phyloP scores from a whole-genome alignment of 2,888 invertebrate genomes.

The Epinotia bilunana region DNA sequence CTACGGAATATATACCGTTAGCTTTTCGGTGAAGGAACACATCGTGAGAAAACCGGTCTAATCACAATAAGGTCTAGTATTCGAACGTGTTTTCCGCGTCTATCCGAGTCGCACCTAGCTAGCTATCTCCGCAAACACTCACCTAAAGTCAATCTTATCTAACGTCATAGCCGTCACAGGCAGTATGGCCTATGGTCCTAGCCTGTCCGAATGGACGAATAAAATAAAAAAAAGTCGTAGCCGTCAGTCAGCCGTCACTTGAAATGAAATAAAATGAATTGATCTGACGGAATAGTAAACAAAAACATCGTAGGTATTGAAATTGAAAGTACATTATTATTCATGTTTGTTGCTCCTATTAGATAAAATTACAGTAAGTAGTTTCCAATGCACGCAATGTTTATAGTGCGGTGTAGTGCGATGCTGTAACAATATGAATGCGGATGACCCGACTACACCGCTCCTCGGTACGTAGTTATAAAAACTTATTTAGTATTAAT shows the following conservation, averaged over 20 bases:
- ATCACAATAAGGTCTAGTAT: too few relatives aligned
- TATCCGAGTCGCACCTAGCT: too few relatives aligned
- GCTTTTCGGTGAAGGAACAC: too few relatives aligned
- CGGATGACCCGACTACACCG: slow-evolving; percentile 39
- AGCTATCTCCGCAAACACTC: slow-evolving; percentile 19
- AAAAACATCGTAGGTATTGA: slow-evolving; percentile 28
- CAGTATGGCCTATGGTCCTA: too few relatives aligned
- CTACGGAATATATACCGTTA: too few relatives aligned
- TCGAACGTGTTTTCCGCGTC: too few relatives aligned
- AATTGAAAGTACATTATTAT: slow-evolving; percentile 16
- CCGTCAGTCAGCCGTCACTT: slow-evolving; percentile 7
- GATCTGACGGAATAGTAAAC: slow-evolving; percentile 13
- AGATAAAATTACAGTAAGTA: slow-evolving; percentile 22
- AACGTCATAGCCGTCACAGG: slow-evolving; percentile 28
- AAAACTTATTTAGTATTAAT: slow-evolving; percentile 11
- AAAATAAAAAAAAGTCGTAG: too few relatives aligned
- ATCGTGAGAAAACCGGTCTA: too few relatives aligned
- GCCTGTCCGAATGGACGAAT: too few relatives aligned
- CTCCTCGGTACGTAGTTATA: slow-evolving; percentile 31
- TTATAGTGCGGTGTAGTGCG: background rate
- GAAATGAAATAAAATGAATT: background rate
- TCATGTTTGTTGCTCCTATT: slow-evolving; percentile 25
- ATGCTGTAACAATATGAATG: slow-evolving; percentile 33
- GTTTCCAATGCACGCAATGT: slow-evolving; percentile 18
- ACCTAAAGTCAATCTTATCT: slow-evolving; percentile 18